Percentiles rank a stretch among this genome's conserved stretches.
phyloP scores from a whole-genome alignment of 1,140 invertebrate species.

The Achatina immaculata region DNA sequence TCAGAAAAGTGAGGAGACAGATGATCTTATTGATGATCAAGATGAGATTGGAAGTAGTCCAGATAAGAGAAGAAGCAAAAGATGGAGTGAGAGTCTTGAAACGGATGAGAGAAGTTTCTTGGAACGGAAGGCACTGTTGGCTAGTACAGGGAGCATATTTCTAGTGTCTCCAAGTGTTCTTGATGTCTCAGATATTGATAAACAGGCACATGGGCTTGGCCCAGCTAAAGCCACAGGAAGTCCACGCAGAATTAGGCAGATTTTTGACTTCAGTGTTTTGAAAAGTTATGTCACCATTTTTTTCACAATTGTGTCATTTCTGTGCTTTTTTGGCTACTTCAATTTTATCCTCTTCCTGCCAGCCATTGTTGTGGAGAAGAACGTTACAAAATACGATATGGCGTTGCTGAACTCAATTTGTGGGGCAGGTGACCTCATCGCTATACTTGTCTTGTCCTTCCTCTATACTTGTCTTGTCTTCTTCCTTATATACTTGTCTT shows the following conservation, averaged over 20 bases:
- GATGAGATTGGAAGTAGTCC: neutral
- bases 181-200: constrained; percentile 14
- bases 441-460: constrained; percentile 49
- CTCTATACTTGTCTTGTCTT: neutral
- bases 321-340: constrained; percentile 62
- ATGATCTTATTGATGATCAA: neutral
- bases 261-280: constrained; percentile 57
- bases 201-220: neutral
- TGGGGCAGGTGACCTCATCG: constrained; percentile 58
- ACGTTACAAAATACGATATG: constrained; percentile 50
- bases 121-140: constrained; percentile 18
- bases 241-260: neutral
- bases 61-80: constrained; percentile 32
- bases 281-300: constrained; percentile 53
- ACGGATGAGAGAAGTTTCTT: constrained; percentile 10
- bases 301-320: constrained; percentile 51
- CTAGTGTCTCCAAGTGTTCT: constrained; percentile 15
- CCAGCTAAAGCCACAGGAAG: neutral
- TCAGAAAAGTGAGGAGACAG: neutral
- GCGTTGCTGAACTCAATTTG: constrained; percentile 57
- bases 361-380: constrained; percentile 37
- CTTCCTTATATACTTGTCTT: no score
- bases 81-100: neutral
- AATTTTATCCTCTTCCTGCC: constrained; percentile 64
- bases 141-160: constrained; percentile 37